Conservation (phyloP, 2,888 invertebrate genomes). For the Melieria crassipennis region DNA sequence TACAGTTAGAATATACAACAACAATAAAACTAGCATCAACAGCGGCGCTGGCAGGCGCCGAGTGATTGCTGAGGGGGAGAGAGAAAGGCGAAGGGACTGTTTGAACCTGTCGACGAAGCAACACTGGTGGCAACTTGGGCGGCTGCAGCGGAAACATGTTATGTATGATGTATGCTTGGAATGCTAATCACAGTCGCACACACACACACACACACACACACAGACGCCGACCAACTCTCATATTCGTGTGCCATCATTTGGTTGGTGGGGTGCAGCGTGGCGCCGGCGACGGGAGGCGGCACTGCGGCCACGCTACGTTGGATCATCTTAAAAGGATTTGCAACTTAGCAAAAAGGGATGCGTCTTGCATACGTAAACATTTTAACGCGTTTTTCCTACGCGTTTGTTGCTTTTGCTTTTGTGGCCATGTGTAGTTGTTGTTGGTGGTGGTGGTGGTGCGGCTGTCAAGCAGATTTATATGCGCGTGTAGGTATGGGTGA, state of each 20-base stretch:
- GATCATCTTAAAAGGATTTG: conserved; percentile 64
- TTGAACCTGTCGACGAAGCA: neutral
- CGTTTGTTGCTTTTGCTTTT: neutral
- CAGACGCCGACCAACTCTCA: conserved; percentile 18
- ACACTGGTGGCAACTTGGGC: neutral
- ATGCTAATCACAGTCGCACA: conserved; percentile 55
- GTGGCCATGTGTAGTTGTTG: neutral
- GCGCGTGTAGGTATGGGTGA: too few species aligned
- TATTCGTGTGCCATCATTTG: neutral
- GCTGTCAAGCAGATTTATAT: neutral
- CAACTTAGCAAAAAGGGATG: conserved; percentile 61
- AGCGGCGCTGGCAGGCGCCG: too few species aligned
- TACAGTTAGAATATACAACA: conserved; percentile 1
- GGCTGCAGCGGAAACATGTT: conserved; percentile 50
- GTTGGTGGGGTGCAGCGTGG: neutral
- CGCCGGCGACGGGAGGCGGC: neutral
- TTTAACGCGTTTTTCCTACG: conserved; percentile 35
- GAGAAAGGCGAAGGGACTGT: neutral
- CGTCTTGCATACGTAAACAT: conserved; percentile 59
- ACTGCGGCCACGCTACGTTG: conserved; percentile 36
- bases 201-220: conserved; percentile 28
- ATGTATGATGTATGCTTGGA: conserved; percentile 57
- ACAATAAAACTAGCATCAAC: neutral
- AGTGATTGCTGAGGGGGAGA: neutral
- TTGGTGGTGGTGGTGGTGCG: neutral